These are phyloP conservation scores for Pachycephus smyrnensis DNA, from an alignment of 2,888 invertebrate species.

Conservation along the genomic window DNA sequence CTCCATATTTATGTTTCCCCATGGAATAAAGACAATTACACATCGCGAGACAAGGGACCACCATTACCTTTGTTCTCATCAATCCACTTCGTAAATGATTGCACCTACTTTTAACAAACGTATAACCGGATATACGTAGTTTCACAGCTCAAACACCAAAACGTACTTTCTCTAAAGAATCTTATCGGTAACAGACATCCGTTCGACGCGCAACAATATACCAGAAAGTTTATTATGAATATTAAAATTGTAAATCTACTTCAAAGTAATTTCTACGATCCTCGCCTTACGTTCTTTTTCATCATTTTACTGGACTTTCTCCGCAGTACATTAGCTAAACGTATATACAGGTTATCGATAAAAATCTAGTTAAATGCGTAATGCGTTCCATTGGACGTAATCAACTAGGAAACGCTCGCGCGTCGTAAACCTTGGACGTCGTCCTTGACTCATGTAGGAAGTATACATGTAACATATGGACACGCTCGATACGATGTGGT, in stretches of 20 bases:
- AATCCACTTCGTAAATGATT: background rate
- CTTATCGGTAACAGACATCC: background rate
- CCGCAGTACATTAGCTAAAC: background rate
- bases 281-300: background rate
- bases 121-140: background rate
- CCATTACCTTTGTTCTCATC: background rate
- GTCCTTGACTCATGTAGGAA: conserved; percentile 41
- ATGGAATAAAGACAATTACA: conserved; percentile 49
- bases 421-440: conserved; percentile 38
- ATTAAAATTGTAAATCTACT: background rate
- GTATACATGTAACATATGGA: conserved; percentile 6
- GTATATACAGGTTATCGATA: conserved; percentile 4
- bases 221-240: background rate
- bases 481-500: conserved; percentile 1
- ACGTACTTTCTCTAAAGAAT: background rate
- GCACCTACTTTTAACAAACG: background rate
- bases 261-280: background rate
- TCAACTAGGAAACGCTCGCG: conserved; percentile 44
- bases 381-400: conserved; percentile 31
- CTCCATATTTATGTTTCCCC: conserved; percentile 60
- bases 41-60: conserved; percentile 18
- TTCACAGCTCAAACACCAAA: background rate
- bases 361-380: conserved; percentile 18
- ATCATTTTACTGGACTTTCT: background rate
- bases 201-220: background rate